These are phyloP conservation scores for Nemotelus pantherinus DNA, from an alignment of 2,888 invertebrate species.

Conservation along the genomic window DNA sequence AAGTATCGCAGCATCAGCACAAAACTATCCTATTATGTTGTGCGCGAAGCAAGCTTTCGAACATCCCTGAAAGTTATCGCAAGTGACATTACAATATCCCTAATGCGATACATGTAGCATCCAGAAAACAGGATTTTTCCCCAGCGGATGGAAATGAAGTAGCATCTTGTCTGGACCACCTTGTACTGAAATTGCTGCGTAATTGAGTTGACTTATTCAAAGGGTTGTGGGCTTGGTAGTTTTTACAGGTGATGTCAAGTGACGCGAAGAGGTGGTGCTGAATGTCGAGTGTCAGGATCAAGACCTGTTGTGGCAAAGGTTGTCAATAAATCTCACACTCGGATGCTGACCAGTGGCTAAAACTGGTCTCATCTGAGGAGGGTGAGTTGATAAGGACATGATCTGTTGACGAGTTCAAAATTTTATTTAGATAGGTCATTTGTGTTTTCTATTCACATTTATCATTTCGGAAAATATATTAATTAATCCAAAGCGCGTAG, in stretches of 20 bases:
- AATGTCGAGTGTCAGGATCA: background rate
- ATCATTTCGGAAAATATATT: too few relatives aligned
- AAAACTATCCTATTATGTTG: slow-evolving; percentile 22
- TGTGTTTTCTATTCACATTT: too few relatives aligned
- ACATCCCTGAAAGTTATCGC: background rate
- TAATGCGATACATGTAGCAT: slow-evolving; percentile 13
- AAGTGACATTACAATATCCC: background rate
- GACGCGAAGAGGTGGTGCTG: background rate
- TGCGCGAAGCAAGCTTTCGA: slow-evolving; percentile 8
- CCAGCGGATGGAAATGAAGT: background rate
- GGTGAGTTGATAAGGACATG: too few relatives aligned
- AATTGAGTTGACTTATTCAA: slow-evolving; percentile 10
- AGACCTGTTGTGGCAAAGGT: slow-evolving; percentile 13
- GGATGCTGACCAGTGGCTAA: too few relatives aligned
- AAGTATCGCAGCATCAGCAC: background rate
- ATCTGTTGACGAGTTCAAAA: too few relatives aligned
- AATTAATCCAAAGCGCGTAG: too few relatives aligned
- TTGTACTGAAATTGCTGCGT: background rate
- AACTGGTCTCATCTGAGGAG: too few relatives aligned
- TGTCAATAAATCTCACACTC: background rate
- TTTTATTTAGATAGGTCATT: too few relatives aligned
- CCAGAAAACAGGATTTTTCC: slow-evolving; percentile 25
- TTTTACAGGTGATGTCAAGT: background rate
- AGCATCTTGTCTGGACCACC: slow-evolving; percentile 32
- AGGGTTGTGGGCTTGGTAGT: background rate